These are phyloP conservation scores for Megathymus violae DNA, from an alignment of 1,140 invertebrate genomes.

Conservation along the genomic window DNA sequence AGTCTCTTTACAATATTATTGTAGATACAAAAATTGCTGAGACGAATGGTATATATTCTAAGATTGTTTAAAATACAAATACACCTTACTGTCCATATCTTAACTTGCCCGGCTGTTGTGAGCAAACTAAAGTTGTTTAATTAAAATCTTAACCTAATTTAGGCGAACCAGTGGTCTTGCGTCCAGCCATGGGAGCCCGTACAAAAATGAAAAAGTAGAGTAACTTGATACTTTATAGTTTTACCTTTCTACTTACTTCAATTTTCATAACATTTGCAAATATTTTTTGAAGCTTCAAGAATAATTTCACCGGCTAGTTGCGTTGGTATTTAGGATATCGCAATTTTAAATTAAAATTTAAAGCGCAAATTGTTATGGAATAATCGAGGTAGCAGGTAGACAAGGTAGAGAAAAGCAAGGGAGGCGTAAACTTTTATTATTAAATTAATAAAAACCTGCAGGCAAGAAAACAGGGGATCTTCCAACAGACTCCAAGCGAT, in stretches of 20 bases:
- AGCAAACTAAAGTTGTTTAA: background rate
- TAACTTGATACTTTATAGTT: background rate
- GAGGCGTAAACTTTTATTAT: conserved; percentile 62
- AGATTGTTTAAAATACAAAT: too few relatives aligned
- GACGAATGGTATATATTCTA: too few relatives aligned
- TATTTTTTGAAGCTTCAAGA: background rate
- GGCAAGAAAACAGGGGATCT: conserved; percentile 36
- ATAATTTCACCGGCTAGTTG: background rate
- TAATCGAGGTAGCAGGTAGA: background rate
- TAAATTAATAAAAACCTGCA: conserved; percentile 58
- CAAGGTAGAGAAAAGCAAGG: background rate
- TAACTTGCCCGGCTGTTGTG: background rate
- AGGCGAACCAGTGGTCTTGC: background rate
- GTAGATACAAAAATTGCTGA: too few relatives aligned
- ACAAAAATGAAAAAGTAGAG: background rate
- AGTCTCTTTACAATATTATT: too few relatives aligned
- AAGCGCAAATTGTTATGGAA: conserved; percentile 34
- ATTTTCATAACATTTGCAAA: background rate
- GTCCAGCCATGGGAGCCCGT: background rate
- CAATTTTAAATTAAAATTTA: conserved; percentile 6
- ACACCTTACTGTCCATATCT: background rate
- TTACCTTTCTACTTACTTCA: background rate
- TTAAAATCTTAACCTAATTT: background rate
- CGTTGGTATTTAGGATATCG: conserved; percentile 1
- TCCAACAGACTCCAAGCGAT: conserved; percentile 14